Evolutionary conservation across 2,888 invertebrate genomes (phyloP).

Genomic region (Limenitis camilla): DNA sequence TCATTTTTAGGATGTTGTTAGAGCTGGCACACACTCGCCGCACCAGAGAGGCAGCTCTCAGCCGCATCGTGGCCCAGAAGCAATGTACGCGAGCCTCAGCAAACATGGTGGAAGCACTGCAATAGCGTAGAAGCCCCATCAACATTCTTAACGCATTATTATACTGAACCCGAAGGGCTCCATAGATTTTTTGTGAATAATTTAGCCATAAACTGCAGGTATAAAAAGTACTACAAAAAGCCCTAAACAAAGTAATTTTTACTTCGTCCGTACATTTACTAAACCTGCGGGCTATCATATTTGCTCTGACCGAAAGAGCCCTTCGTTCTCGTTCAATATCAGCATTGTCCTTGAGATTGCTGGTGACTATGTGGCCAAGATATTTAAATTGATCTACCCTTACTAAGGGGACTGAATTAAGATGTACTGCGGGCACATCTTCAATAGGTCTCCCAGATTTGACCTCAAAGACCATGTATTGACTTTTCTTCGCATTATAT

Average conservation of each 20-base stretch:
- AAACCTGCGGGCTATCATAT: no score
- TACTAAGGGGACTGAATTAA: no score
- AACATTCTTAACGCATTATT: conserved; percentile 1
- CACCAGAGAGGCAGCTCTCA: no score
- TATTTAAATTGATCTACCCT: no score
- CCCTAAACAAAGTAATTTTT: conserved; percentile 1
- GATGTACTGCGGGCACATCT: no score
- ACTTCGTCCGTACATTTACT: neutral
- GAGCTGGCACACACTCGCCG: neutral
- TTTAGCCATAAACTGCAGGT: neutral
- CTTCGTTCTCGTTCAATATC: no score
- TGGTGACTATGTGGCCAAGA: no score
- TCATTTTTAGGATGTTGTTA: neutral
- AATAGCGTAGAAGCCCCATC: neutral
- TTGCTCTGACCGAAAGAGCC: no score
- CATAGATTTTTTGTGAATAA: neutral
- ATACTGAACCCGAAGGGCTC: neutral
- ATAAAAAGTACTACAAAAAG: neutral
- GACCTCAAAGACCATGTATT: no score
- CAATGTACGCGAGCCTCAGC: neutral
- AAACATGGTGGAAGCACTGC: conserved; percentile 2
- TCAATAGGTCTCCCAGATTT: no score
- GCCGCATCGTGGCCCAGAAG: neutral
- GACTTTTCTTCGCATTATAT: no score
- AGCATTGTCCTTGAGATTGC: no score